phyloP scores from a whole-genome alignment of 2,797 vertebrate species.

The Crax fasciolata region DNA sequence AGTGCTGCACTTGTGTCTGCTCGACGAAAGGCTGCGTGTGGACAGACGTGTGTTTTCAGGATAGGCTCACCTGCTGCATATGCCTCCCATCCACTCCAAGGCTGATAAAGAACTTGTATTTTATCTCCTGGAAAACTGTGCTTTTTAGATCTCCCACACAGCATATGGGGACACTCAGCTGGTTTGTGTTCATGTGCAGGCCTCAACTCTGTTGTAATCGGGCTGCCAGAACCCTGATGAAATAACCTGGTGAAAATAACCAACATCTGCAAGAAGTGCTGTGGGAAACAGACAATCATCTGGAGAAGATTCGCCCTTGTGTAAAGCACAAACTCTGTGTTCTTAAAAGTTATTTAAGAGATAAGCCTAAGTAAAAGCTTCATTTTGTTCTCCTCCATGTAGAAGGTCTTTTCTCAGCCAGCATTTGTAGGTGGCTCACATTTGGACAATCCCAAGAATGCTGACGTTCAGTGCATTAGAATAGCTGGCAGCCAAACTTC shows the following conservation, averaged over 20 bases:
- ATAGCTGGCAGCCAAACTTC: background rate
- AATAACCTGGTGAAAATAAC: background rate
- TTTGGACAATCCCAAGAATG: background rate
- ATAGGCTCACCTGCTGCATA: background rate
- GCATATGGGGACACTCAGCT: background rate
- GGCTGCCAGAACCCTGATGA: background rate
- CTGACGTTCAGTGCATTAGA: background rate
- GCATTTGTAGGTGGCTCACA: background rate
- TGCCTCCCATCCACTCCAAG: background rate
- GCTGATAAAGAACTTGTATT: rapidly evolving
- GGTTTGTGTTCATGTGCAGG: background rate
- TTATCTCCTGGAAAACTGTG: background rate
- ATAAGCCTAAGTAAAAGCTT: background rate
- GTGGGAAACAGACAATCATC: background rate
- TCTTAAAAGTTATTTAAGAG: background rate
- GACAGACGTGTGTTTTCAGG: background rate
- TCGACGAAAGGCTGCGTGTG: background rate
- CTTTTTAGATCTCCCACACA: background rate
- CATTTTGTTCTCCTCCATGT: background rate
- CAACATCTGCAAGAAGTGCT: background rate
- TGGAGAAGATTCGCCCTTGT: background rate
- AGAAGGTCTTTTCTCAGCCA: background rate
- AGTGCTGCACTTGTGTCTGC: background rate
- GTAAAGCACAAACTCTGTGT: background rate
- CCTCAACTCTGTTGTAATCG: background rate